Percentiles rank a stretch among this genome's conserved stretches.
Conservation (phyloP, 64 coral and sea anemone species). For the Pocillopora verrucosa region DNA sequence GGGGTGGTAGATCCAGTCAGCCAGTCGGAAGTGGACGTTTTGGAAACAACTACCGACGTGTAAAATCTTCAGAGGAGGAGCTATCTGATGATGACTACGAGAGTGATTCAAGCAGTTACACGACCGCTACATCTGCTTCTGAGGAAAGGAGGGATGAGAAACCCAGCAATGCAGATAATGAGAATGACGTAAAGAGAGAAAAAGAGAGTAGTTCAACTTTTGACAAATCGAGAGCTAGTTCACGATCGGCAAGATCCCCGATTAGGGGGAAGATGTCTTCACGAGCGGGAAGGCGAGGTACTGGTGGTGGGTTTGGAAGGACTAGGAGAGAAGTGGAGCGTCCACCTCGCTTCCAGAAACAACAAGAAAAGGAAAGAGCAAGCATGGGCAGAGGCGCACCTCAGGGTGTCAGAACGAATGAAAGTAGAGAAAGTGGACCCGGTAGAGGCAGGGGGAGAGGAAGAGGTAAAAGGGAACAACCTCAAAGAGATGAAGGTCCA, state of each 20-base stretch:
- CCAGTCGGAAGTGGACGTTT: constrained; percentile 81
- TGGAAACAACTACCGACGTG: constrained; percentile 43
- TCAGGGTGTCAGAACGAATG: constrained; percentile 27
- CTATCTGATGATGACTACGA: constrained; percentile 68
- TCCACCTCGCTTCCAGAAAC: constrained; percentile 94
- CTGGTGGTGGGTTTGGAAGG: constrained; percentile 58
- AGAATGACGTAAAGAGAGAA: constrained; percentile 13
- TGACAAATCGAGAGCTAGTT: neutral
- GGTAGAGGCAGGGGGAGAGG: constrained; percentile 76
- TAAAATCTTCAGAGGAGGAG: constrained; percentile 62
- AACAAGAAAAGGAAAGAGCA: constrained; percentile 80
- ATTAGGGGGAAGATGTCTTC: constrained; percentile 19
- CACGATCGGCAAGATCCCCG: neutral
- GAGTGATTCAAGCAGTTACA: constrained; percentile 88
- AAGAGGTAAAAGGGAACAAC: constrained; percentile 33
- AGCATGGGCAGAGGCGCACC: constrained; percentile 41
- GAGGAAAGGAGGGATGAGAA: constrained; percentile 77
- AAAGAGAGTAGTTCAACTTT: constrained; percentile 20
- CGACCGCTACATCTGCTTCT: constrained; percentile 94
- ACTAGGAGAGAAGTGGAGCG: constrained; percentile 68
- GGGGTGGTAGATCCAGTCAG: constrained; percentile 63
- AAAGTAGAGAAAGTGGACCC: constrained; percentile 36
- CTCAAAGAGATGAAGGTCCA: constrained; percentile 26
- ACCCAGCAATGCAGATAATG: constrained; percentile 17
- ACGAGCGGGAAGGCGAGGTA: constrained; percentile 46